Evolutionary conservation across 2,797 vertebrate species (phyloP).

Genomic region (Agapornis canus): DNA sequence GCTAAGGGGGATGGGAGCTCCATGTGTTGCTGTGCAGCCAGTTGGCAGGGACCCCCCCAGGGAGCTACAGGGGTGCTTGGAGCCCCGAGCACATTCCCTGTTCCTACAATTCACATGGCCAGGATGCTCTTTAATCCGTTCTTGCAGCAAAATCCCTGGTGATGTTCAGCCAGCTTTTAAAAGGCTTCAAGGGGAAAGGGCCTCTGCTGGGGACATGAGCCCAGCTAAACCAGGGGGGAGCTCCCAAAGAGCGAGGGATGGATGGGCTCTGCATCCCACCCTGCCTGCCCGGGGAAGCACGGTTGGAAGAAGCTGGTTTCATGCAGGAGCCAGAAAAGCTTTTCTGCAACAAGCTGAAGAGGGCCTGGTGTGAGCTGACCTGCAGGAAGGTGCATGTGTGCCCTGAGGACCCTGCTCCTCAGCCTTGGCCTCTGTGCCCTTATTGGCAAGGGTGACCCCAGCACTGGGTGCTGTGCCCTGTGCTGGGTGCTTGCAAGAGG

Average conservation of each 20-base stretch:
- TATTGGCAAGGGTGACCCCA: fast-evolving
- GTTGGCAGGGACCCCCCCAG: neutral
- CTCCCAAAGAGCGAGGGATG: neutral
- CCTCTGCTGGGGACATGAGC: neutral
- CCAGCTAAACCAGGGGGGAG: neutral
- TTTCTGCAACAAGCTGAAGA: slow-evolving; percentile 1
- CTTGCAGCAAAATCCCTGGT: neutral
- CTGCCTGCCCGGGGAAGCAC: neutral
- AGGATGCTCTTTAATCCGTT: neutral
- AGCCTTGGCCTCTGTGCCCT: neutral
- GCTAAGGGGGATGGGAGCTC: neutral
- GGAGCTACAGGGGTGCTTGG: neutral
- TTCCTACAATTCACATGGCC: neutral
- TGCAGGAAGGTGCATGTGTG: fast-evolving
- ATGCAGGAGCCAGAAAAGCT: slow-evolving; percentile 32
- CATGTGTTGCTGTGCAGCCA: fast-evolving
- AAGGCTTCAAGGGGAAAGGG: neutral
- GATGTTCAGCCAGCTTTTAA: neutral
- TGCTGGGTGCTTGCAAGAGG: neutral
- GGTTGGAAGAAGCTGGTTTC: slow-evolving; percentile 1
- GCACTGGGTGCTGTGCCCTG: neutral
- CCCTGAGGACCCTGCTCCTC: neutral
- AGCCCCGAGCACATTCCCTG: neutral
- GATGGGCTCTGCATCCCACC: neutral
- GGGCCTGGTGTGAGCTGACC: neutral